Evolutionary conservation across 2,888 invertebrate genomes (phyloP).

Genomic region (Iphiclides podalirius): DNA sequence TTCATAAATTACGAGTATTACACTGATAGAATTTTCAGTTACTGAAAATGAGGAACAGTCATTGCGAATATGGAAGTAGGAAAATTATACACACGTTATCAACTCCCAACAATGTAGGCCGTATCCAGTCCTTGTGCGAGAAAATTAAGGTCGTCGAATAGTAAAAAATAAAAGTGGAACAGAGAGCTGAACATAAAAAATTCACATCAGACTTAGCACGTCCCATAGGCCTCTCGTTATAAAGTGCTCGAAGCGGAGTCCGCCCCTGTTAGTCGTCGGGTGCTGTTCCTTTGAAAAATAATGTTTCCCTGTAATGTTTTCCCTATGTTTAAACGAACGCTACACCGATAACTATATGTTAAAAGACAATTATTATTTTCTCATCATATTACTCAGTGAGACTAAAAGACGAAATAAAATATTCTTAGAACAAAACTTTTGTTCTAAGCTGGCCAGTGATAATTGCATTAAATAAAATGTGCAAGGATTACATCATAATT

Average conservation of each 20-base stretch:
- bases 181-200: slow-evolving; percentile 8
- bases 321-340: slow-evolving; percentile 18
- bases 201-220: slow-evolving; percentile 8
- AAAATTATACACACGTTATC: background rate
- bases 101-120: background rate
- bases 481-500: too few species aligned
- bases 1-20: too few species aligned
- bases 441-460: too few species aligned
- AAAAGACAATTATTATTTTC: too few species aligned
- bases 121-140: background rate
- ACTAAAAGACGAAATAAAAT: too few species aligned
- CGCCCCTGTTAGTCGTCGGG: slow-evolving; percentile 13
- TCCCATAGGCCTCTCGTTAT: slow-evolving; percentile 7
- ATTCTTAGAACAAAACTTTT: too few species aligned
- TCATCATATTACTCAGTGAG: too few species aligned
- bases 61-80: too few species aligned
- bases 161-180: slow-evolving; percentile 7
- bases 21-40: too few species aligned
- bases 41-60: too few species aligned
- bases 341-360: too few species aligned
- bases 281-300: slow-evolving; percentile 14
- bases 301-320: slow-evolving; percentile 14
- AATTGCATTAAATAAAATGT: too few species aligned
- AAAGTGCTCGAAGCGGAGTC: slow-evolving; percentile 6
- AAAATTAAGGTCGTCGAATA: background rate